Evolutionary conservation across 1,140 invertebrate species (phyloP), one percentile per base, ranked within the genome.

Genomic region (Drosophila malerkotliana): DNA sequence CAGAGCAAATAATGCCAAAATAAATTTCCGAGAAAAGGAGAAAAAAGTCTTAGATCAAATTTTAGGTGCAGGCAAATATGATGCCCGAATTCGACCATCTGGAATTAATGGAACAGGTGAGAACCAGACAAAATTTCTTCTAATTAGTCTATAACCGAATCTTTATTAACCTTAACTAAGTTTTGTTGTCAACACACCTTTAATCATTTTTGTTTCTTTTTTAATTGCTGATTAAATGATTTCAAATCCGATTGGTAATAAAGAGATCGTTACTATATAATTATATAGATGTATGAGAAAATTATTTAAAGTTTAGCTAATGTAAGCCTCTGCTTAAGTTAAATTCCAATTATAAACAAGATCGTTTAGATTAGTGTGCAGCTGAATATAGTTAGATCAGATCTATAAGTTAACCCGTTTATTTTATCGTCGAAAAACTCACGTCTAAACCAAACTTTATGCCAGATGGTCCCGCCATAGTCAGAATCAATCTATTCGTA

Each of bases 401-500:
- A 9, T 28, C 41, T 56, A 52, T 60, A 75, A 82, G 64, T 52
- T 69, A 55, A 74, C 48, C 51, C 44, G 45, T 58, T 54, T 68
- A 56, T 52, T 64, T 76, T 61, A 48, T 66, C 26, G 61, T 64
- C 69, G 63, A 39, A 45, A 71, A 82, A 76, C 63, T 82, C 69
- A 81, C 79, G 47, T 72, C 84, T 85, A 72, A 77, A 84, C 63
- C 68, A 79, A 82, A 79, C 83, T 89, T 77, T 88, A 93, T 94
- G 75, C 93, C 95, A 97, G 96, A 97, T 96, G 97, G 96, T 93
- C 96, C 97, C 92, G 96, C 97, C 92, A 95, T 97, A 94, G 96
- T 97, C 93, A 95, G 95, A 94, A 97, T 98, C 94, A 98, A 98
- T 95, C 95, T 98, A 93, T 98, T 98, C 95, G 96, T 98, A 92